Evolutionary conservation across 2,113 vertebrate genomes (phyloP), one percentile per base, ranked within the genome.

Genomic region (Dipodomys stephensi): DNA sequence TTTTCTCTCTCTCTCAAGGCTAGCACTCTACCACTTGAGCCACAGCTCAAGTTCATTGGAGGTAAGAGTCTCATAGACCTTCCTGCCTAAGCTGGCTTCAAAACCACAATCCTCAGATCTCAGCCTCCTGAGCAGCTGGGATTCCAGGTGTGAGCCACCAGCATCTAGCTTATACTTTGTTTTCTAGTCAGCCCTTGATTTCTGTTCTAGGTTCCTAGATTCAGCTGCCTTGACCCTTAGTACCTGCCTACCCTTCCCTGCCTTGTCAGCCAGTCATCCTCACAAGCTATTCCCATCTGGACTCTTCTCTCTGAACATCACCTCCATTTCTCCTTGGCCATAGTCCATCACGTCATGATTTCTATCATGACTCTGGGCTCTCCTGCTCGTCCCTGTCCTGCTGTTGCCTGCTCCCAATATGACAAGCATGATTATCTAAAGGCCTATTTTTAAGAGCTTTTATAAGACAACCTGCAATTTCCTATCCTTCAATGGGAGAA

Each of bases 391-490:
- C 28, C 83, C 83, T 87, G 77, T 73, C 88, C 83, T 72, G 80
- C 83, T 92, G 67, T 88, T 91, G 94, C 35, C 86, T 94, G 91
- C 67, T 93, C 92, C 94, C 88, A 91, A 65, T 91, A 88, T 96
- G 96, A 96, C 95, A 96, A 93, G 86, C 81, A 74, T 89, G 96
- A 97, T 95, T 92, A 96, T 93, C 92, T 65, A 89, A 96, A 96
- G 64, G 62, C 91, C 88, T 86, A 32, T 88, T 96, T 96, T 77
- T 90, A 30, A 57, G 72, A 93, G 94, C 94, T 96, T 93, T 81
- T 91, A 87, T 91, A 82, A 97, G 95, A 94, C 96, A 96, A 87
- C 88, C 76, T 92, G 57, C 83, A 92, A 89, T 96, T 94, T 93
- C 85, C 91, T 94, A 30, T 74, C 83, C 71, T 97, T 97, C 30